A percentile compares a stretch with the other conserved stretches of the same genome.
phyloP scores from a whole-genome alignment of 2,113 vertebrate species.

The Malurus melanocephalus region DNA sequence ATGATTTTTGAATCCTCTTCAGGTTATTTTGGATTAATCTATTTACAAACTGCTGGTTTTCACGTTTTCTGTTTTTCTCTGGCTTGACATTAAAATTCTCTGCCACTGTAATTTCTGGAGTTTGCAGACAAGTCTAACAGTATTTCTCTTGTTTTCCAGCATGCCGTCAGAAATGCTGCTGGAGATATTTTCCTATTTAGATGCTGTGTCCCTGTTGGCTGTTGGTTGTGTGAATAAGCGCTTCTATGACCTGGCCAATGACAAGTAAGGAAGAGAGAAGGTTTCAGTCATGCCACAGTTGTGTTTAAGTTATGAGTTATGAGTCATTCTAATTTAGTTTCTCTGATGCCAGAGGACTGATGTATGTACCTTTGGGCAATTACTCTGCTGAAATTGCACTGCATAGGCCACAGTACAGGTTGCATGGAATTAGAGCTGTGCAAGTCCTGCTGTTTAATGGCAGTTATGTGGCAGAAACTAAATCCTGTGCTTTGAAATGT shows the following conservation, averaged over 20 bases:
- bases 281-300: not conserved
- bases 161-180: slow-evolving; percentile 82
- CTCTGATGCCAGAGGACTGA: not conserved
- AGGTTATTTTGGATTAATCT: not conserved
- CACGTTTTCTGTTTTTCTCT: not conserved
- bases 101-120: not conserved
- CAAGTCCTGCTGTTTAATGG: not conserved
- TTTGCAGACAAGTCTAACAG: not conserved
- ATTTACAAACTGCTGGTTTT: not conserved
- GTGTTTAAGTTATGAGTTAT: not conserved
- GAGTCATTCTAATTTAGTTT: not conserved
- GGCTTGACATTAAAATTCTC: not conserved
- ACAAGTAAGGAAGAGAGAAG: slow-evolving; percentile 79
- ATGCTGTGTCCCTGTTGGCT: slow-evolving; percentile 76
- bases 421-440: not conserved
- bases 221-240: slow-evolving; percentile 77
- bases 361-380: not conserved
- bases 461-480: not conserved
- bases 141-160: slow-evolving; percentile 62
- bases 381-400: not conserved
- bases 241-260: slow-evolving; percentile 79
- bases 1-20: not conserved
- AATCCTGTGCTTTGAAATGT: not conserved
- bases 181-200: slow-evolving; percentile 85
- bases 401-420: not conserved